Conservation (phyloP, 1,140 invertebrate genomes). For the Nebria ingens region DNA sequence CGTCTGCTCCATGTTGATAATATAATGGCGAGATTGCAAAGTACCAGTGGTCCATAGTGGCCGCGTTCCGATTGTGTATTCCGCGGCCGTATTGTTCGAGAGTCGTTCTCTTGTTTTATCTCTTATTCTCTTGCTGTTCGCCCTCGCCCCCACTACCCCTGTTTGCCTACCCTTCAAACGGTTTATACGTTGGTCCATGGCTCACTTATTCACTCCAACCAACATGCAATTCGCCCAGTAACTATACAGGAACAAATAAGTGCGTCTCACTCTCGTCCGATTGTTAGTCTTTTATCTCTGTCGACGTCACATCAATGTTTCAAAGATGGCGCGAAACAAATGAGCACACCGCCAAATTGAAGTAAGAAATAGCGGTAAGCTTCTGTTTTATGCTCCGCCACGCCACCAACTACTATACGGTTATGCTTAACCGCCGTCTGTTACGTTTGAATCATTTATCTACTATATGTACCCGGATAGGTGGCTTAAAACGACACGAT, state of each 20-base stretch:
- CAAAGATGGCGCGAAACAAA: constrained; percentile 35
- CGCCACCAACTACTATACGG: constrained; percentile 31
- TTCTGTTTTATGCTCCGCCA: constrained; percentile 34
- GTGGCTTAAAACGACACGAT: too few species aligned
- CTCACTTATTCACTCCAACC: too few species aligned
- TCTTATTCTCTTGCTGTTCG: neutral
- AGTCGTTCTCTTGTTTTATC: constrained; percentile 16
- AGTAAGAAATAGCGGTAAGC: constrained; percentile 37
- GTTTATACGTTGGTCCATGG: too few species aligned
- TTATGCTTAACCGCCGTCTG: constrained; percentile 27
- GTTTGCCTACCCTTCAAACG: neutral
- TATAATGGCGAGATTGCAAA: too few species aligned
- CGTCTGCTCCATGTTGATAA: too few species aligned
- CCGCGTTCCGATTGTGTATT: constrained; percentile 26
- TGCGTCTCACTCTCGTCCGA: constrained; percentile 16
- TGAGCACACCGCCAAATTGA: constrained; percentile 34
- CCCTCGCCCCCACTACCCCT: neutral
- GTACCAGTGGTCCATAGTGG: constrained; percentile 16
- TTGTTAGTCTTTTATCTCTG: constrained; percentile 32
- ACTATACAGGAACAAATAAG: neutral
- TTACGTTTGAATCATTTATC: neutral
- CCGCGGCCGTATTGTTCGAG: constrained; percentile 23
- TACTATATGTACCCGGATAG: too few species aligned
- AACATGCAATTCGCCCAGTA: too few species aligned
- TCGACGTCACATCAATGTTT: constrained; percentile 36